Evolutionary conservation across 2,888 invertebrate genomes (phyloP).

Genomic region (Amphiduros pacificus): DNA sequence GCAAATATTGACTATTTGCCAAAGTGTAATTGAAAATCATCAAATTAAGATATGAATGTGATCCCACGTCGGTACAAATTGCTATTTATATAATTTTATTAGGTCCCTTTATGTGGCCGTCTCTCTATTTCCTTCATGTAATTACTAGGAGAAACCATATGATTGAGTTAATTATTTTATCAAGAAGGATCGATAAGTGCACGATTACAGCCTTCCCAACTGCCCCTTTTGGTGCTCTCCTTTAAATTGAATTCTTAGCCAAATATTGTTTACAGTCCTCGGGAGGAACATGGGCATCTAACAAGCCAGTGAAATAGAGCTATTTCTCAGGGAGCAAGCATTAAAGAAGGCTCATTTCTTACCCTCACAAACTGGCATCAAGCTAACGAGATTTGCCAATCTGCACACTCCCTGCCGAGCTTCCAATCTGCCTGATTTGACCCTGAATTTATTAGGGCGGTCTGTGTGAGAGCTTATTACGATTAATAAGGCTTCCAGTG

Average conservation of each 20-base stretch:
- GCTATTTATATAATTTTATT: slow-evolving; percentile 11
- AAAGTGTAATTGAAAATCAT: slow-evolving; percentile 15
- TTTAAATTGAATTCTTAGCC: too few species aligned
- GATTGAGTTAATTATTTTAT: slow-evolving; percentile 8
- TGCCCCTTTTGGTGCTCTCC: too few species aligned
- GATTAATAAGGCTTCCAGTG: slow-evolving; percentile 26
- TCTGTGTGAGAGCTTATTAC: slow-evolving; percentile 26
- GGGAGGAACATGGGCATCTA: neutral
- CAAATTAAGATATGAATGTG: slow-evolving; percentile 6
- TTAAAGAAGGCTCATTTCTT: too few species aligned
- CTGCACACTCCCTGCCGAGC: neutral
- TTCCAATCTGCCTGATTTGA: neutral
- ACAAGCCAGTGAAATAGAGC: neutral
- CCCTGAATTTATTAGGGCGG: neutral
- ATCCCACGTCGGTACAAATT: neutral
- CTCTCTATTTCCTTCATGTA: slow-evolving; percentile 1
- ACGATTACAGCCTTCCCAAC: neutral
- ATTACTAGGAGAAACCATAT: slow-evolving; percentile 12
- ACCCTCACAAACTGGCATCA: neutral
- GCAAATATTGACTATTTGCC: slow-evolving; percentile 8
- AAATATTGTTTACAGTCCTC: slow-evolving; percentile 9
- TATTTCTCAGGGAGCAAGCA: too few species aligned
- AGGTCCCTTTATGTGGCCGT: neutral
- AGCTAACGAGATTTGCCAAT: neutral
- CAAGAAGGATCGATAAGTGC: neutral